Evolutionary conservation across 64 coral and sea anemone genomes (phyloP), one percentile per base, ranked within the genome.

Genomic region (Montipora cactus): DNA sequence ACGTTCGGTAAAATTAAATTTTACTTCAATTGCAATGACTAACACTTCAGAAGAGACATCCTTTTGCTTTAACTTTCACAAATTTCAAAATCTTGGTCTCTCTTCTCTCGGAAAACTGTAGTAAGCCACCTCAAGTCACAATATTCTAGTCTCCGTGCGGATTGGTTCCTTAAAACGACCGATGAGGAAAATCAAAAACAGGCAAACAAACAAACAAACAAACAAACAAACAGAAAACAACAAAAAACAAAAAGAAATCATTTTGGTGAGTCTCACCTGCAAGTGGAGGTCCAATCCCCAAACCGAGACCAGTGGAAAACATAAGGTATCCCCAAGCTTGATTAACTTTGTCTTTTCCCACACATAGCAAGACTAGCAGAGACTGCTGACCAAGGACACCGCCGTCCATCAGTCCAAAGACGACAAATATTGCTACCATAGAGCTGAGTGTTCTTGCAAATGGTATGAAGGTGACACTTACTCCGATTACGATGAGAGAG

Each of bases 321-420:
- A 77, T 84, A 8, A 77, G 75, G 7, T 76, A 59, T 1, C 93
- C 87, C 79, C 57, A 94, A 3, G 79, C 87, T 77, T 76, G 87
- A 19, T 88, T 89, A 4, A 81, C 78, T 20, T 94, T 73, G 6
- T 77, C 68, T 44, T 76, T 59, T 66, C 59, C 81, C 18, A 62
- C 58, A 5, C 81, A 83, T 13, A 67, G 13, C 59, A 83, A 67
- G 15, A 90, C 53, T 7, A 90, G 48, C 49, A 94, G 52, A 46
- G 79, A 49, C 28, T 20, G 13, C 69, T 82, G 80, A 2, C 87
- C 88, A 4, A n/a, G 8, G 11, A 79, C 75, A 45, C 49, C 64
- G 47, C 93, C 93, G n/a, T 94, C 93, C 25, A 89, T 57, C 3
- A 94, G 79, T 47, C 93, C 87, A 81, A 84, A 77, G 11, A 81